Evolutionary conservation across 1,140 invertebrate species (phyloP).

Genomic region (Bombus sibiricus): DNA sequence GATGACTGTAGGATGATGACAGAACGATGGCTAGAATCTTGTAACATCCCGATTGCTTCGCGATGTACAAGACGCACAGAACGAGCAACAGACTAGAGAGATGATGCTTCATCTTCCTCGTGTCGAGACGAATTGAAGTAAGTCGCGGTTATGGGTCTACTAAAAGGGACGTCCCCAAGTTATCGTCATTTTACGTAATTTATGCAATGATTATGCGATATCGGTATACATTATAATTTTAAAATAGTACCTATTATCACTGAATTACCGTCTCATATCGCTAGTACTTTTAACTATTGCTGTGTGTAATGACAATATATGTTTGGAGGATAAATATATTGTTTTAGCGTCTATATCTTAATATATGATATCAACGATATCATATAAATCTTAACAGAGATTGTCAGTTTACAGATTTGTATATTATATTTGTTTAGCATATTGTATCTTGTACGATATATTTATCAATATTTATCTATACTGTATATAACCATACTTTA

Average conservation of each 20-base stretch:
- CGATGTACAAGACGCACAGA: neutral
- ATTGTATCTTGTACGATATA: too few relatives aligned
- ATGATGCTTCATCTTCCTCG: neutral
- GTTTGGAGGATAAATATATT: accelerated
- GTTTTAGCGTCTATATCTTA: accelerated
- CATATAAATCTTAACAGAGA: accelerated
- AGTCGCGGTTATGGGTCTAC: accelerated
- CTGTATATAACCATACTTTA: too few relatives aligned
- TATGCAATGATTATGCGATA: neutral
- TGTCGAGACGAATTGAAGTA: accelerated
- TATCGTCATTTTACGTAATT: neutral
- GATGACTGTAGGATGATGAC: conserved; percentile 83
- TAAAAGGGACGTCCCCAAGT: neutral
- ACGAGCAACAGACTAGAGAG: neutral
- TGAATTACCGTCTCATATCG: accelerated
- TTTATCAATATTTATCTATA: too few relatives aligned
- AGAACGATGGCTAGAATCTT: conserved; percentile 83
- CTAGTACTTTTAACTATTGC: neutral
- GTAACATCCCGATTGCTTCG: conserved; percentile 40
- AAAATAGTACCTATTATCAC: accelerated
- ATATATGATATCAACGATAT: accelerated
- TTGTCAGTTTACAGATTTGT: too few relatives aligned
- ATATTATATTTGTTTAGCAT: too few relatives aligned
- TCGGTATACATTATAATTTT: neutral
- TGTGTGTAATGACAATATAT: accelerated